These are phyloP conservation scores for Drosophila ercepeae DNA, from an alignment of 1,140 invertebrate genomes.

Conservation along the genomic window DNA sequence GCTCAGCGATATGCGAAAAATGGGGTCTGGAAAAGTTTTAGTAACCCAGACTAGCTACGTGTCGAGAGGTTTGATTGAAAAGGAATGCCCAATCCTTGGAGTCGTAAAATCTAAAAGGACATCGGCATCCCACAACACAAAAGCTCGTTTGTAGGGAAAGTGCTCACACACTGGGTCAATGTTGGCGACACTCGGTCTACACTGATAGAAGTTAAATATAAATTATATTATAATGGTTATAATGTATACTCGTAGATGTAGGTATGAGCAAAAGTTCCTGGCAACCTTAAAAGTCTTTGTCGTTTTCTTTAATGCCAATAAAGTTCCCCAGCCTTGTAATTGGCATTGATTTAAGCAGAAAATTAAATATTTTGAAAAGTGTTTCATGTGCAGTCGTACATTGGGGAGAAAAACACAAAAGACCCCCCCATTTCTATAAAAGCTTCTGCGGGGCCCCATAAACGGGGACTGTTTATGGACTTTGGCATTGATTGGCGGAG, in stretches of 20 bases:
- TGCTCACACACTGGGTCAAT: slow-evolving; percentile 54
- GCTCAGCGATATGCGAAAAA: background rate
- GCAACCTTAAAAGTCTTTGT: no score
- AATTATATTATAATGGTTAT: no score
- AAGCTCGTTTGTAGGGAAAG: slow-evolving; percentile 60
- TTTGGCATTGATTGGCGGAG: slow-evolving; percentile 50
- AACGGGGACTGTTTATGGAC: slow-evolving; percentile 60
- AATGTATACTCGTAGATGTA: no score
- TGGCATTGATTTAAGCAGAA: no score
- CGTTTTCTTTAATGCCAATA: no score
- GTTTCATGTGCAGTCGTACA: background rate
- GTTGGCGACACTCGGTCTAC: slow-evolving; percentile 33
- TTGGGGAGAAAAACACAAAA: slow-evolving; percentile 28
- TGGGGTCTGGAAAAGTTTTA: slow-evolving; percentile 1
- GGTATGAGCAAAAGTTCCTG: no score
- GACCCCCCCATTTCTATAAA: slow-evolving; percentile 50
- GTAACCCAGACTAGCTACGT: slow-evolving; percentile 40
- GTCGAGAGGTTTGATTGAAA: slow-evolving; percentile 59
- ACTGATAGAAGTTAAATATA: slow-evolving; percentile 1
- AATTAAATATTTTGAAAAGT: background rate
- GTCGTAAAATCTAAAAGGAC: slow-evolving; percentile 66
- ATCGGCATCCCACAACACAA: slow-evolving; percentile 28
- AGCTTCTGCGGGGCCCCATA: slow-evolving; percentile 51
- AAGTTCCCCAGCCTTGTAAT: no score
- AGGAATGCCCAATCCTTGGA: slow-evolving; percentile 30